These are phyloP conservation scores for Sebastes flavidus DNA, from an alignment of 2,797 vertebrate genomes.

Conservation along the genomic window DNA sequence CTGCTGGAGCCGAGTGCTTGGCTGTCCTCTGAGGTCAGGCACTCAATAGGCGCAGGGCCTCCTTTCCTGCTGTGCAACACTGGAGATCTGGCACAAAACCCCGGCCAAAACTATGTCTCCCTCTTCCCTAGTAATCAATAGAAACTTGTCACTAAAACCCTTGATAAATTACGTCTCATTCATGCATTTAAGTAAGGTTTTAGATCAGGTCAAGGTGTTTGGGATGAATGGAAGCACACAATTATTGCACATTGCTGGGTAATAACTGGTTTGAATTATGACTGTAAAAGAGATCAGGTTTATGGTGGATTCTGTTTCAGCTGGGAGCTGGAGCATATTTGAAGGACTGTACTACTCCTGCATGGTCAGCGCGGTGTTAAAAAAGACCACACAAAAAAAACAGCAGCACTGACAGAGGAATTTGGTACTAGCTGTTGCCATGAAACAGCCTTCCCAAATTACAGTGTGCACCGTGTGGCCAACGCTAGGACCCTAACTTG, in stretches of 20 bases:
- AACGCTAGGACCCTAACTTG: slow-evolving; percentile 7
- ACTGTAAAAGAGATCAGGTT: slow-evolving; percentile 5
- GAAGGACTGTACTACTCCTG: slow-evolving; percentile 16
- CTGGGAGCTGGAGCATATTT: slow-evolving; percentile 12
- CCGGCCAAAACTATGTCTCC: slow-evolving; percentile 11
- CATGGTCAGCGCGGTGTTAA: slow-evolving; percentile 50
- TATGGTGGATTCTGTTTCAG: slow-evolving; percentile 22
- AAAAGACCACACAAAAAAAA: slow-evolving; percentile 48
- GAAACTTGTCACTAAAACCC: neutral
- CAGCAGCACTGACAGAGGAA: slow-evolving; percentile 38
- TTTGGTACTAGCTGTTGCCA: slow-evolving; percentile 64
- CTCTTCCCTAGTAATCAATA: slow-evolving; percentile 23
- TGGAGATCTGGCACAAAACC: slow-evolving; percentile 61
- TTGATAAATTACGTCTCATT: neutral
- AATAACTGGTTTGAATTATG: slow-evolving; percentile 29
- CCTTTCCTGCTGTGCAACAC: slow-evolving; percentile 66
- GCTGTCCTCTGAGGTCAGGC: slow-evolving; percentile 65
- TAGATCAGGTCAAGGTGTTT: neutral
- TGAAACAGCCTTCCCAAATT: slow-evolving; percentile 55
- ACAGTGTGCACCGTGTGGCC: slow-evolving; percentile 31
- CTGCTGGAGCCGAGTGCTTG: slow-evolving; percentile 44
- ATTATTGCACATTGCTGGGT: slow-evolving; percentile 18
- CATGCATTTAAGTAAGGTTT: neutral
- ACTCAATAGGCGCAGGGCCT: slow-evolving; percentile 60
- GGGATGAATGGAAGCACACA: neutral